phyloP scores from a whole-genome alignment of 2,888 invertebrate species.

The Tetramorium bicarinatum region DNA sequence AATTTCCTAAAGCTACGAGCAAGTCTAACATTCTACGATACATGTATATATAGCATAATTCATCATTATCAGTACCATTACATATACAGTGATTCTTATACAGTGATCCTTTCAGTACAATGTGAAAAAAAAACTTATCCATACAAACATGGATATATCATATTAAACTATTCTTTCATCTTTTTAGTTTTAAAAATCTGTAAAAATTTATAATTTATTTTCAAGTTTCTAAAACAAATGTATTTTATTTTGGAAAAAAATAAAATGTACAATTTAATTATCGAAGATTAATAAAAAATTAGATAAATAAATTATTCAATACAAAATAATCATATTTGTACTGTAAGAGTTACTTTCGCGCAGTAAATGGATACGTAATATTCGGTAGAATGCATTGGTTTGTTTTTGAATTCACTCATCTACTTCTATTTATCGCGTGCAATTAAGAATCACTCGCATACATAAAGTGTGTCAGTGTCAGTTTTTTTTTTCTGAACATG shows the following conservation, averaged over 20 bases:
- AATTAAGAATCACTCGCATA: slow-evolving; percentile 26
- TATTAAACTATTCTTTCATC: no score
- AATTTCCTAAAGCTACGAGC: slow-evolving; percentile 33
- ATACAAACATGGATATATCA: no score
- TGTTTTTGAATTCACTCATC: not conserved
- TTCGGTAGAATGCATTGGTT: not conserved
- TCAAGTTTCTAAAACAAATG: no score
- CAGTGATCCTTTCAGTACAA: no score
- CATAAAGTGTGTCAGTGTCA: not conserved
- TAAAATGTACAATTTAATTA: no score
- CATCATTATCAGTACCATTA: slow-evolving; percentile 11
- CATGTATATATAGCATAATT: not conserved
- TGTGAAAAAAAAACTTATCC: no score
- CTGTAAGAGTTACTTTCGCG: not conserved
- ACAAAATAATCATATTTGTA: no score
- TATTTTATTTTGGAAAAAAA: no score
- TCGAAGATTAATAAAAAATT: no score
- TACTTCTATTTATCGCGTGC: not conserved
- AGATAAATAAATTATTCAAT: no score
- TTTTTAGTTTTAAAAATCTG: no score
- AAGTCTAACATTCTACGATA: slow-evolving; percentile 28
- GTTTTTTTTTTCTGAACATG: not conserved
- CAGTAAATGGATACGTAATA: slow-evolving; percentile 7
- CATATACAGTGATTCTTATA: slow-evolving; percentile 9
- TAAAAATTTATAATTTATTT: no score